Evolutionary conservation across 1,140 invertebrate species (phyloP).

Genomic region (Anoplophora glabripennis): DNA sequence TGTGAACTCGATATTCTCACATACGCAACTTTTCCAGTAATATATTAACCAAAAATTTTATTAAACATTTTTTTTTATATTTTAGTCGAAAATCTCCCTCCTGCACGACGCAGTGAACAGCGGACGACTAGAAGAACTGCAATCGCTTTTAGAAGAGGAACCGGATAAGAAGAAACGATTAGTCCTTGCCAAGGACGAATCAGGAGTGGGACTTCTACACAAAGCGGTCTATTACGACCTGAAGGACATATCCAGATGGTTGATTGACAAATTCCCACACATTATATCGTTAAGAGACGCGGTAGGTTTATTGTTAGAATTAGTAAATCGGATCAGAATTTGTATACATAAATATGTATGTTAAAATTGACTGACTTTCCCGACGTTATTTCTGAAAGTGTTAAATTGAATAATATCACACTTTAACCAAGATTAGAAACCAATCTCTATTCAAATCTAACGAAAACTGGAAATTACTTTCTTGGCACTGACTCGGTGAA

Average conservation of each 20-base stretch:
- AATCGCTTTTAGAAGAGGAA: slow-evolving; percentile 59
- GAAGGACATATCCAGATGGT: slow-evolving; percentile 68
- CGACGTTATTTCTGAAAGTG: too few species aligned
- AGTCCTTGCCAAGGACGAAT: slow-evolving; percentile 66
- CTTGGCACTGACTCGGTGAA: too few species aligned
- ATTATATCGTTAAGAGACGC: slow-evolving; percentile 73
- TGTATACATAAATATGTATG: too few species aligned
- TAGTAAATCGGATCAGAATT: too few species aligned
- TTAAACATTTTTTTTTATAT: slow-evolving; percentile 26
- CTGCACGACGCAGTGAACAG: slow-evolving; percentile 69
- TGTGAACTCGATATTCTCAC: too few species aligned
- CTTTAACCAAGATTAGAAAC: too few species aligned
- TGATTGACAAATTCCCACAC: slow-evolving; percentile 71
- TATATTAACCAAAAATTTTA: too few species aligned
- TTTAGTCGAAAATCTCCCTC: slow-evolving; percentile 62
- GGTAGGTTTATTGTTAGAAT: slow-evolving; percentile 58
- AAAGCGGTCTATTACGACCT: slow-evolving; percentile 77
- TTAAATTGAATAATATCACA: too few species aligned
- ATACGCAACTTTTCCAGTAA: too few species aligned
- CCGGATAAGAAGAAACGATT: slow-evolving; percentile 60
- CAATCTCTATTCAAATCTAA: too few species aligned
- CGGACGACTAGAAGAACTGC: slow-evolving; percentile 64
- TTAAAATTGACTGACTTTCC: too few species aligned
- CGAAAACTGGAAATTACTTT: too few species aligned
- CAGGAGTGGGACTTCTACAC: slow-evolving; percentile 73